Base-by-base conservation (phyloP, 2,113 vertebrate genomes). In the Centrocercus urophasianus region DNA sequence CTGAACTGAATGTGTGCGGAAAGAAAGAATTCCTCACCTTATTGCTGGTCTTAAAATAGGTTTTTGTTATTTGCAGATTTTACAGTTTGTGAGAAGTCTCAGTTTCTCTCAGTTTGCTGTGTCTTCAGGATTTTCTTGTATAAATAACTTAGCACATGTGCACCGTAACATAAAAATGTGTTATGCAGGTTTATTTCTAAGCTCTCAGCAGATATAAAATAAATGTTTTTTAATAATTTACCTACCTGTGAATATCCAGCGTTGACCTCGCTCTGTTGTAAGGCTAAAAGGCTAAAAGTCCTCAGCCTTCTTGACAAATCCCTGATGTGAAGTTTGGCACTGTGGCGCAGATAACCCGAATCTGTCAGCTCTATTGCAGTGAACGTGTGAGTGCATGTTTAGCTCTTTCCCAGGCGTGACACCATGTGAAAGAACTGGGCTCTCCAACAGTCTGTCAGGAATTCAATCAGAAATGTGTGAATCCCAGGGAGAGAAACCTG, bases 361-460 rank as follows among this genome's bases (percentile, higher is more conserved):
- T 86, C 88, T 93, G 90, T 88, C 92, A 91, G 30, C 71, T 38
- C 60, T 81, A 1, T 48, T 40, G 78, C 74, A 70, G 52, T 8
- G 25, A 81, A 60, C 0, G 36, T 73, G 84, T 73, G 59, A 93
- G 69, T 1, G 0, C 3, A 2, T 38, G 36, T 70, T 88, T 59
- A 76, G 63, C 72, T 85, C 85, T 38, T 89, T 52, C 84, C 54
- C 72, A 86, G 67, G 95, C 14, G 1, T 8, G 36, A 48, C 64
- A 40, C 47, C 17, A 30, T 28, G 36, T 45, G 72, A 40, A 93
- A 80, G 45, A 20, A 36, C 45, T 66, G 83, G 71, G 72, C 64
- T 93, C 38, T 88, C 90, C 90, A 76, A 27, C 90, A 93, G 71
- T 90, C 71, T 94, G 91, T 80, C 75, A 87, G 82, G 59, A 89